These are phyloP conservation scores for Mirounga angustirostris DNA, from an alignment of 2,113 vertebrate species.

Conservation along the genomic window DNA sequence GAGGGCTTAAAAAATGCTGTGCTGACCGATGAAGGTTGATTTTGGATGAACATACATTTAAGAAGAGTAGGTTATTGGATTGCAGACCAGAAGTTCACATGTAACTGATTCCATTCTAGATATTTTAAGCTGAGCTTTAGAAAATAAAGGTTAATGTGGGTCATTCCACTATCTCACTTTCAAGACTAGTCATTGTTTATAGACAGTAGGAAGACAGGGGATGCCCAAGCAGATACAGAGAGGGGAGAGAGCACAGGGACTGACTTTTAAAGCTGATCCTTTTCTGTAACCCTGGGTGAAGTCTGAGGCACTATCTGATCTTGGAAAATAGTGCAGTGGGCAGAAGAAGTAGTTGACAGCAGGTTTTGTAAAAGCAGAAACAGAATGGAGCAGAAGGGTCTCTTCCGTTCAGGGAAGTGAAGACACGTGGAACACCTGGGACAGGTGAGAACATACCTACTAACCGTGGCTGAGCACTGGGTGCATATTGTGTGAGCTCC, in stretches of 20 bases:
- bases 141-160: constrained; percentile 31
- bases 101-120: constrained; percentile 31
- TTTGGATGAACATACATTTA: background rate
- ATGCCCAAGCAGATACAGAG: background rate
- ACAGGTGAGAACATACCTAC: background rate
- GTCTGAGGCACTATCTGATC: background rate
- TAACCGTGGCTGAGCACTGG: background rate
- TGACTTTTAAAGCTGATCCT: background rate
- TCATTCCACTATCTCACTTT: constrained; percentile 50
- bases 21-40: background rate
- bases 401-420: background rate
- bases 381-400: background rate
- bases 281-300: background rate
- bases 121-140: constrained; percentile 9
- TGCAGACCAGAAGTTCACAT: background rate
- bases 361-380: background rate
- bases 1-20: background rate
- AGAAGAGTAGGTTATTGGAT: background rate
- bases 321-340: background rate
- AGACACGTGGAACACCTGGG: background rate
- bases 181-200: background rate
- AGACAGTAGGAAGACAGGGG: background rate
- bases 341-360: background rate
- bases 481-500: background rate
- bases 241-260: background rate